A percentile compares a stretch with the other conserved stretches of the same genome.
phyloP scores from a whole-genome alignment of 1,140 invertebrate species.

The Zaprionus tsacasi region DNA sequence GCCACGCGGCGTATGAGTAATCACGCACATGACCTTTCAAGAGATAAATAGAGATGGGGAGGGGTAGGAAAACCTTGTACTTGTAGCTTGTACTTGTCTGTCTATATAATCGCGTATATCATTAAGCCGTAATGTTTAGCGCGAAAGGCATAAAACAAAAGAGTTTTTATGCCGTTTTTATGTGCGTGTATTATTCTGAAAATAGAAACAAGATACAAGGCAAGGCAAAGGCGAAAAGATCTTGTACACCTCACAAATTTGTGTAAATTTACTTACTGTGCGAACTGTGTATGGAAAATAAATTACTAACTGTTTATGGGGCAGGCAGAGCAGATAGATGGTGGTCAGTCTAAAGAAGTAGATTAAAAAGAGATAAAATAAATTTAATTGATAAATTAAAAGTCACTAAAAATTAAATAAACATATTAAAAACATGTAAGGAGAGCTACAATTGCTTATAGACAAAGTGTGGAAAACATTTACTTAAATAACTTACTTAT shows the following conservation, averaged over 20 bases:
- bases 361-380: neutral
- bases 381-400: conserved; percentile 10
- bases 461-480: too few relatives aligned
- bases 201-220: conserved; percentile 9
- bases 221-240: conserved; percentile 11
- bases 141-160: conserved; percentile 47
- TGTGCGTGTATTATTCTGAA: conserved; percentile 6
- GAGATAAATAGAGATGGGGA: conserved; percentile 25
- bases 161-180: conserved; percentile 22
- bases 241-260: conserved; percentile 63
- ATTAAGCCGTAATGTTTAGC: conserved; percentile 38
- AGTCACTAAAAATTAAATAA: neutral
- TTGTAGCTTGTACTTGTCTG: conserved; percentile 14
- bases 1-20: conserved; percentile 69
- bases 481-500: too few relatives aligned
- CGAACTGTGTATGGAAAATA: neutral
- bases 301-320: neutral
- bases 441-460: too few relatives aligned
- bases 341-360: neutral
- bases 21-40: conserved; percentile 74
- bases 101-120: conserved; percentile 20
- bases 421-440: too few relatives aligned
- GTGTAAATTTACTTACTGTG: conserved; percentile 49
- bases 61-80: conserved; percentile 40
- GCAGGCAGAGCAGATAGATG: neutral